These are phyloP conservation scores for Actinostola sp. DNA, from an alignment of 92 coral and sea anemone species.

Conservation along the genomic window DNA sequence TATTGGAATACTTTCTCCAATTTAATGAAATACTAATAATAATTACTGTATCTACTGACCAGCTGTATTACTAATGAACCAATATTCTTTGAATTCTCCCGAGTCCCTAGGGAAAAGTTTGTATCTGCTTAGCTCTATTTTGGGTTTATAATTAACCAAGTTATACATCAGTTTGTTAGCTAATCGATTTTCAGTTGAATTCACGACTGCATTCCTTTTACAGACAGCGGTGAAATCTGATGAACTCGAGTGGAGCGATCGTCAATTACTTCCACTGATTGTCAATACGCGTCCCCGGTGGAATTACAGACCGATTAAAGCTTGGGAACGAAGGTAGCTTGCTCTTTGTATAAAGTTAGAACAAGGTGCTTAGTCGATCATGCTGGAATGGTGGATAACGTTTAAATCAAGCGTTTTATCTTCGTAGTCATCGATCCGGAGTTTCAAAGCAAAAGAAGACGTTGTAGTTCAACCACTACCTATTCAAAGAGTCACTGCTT, in stretches of 20 bases:
- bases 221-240: conserved; percentile 1
- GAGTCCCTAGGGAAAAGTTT: conserved; percentile 13
- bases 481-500: background rate
- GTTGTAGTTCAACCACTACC: background rate
- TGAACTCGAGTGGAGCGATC: background rate
- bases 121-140: conserved; percentile 14
- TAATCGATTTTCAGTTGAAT: background rate
- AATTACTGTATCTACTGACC: conserved; percentile 5
- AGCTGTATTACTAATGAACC: conserved; percentile 7
- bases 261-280: background rate
- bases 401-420: background rate
- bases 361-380: background rate
- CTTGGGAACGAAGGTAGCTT: background rate
- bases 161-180: background rate
- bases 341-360: background rate
- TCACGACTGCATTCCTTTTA: conserved; percentile 3
- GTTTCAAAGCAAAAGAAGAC: background rate
- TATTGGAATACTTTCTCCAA: background rate
- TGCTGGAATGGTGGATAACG: conserved; percentile 5
- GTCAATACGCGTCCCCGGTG: background rate
- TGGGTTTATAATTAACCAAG: background rate
- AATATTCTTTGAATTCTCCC: conserved; percentile 20
- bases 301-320: too few species aligned
- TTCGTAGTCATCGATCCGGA: background rate
- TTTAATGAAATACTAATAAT: conserved; percentile 9